Base-by-base conservation (phyloP, 2,888 invertebrate species). In the Sesamia inferens region DNA sequence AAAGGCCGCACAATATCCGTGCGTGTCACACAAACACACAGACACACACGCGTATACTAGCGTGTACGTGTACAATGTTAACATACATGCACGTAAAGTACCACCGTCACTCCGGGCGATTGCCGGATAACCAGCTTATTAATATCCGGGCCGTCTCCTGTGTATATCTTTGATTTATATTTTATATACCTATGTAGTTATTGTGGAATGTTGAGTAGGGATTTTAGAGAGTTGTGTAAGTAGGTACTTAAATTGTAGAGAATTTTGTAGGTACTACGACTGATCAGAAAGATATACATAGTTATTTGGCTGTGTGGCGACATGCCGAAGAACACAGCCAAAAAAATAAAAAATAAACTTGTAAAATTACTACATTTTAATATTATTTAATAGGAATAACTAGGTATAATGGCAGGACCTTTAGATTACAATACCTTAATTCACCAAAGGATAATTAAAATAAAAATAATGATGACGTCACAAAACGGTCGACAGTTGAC, bases 121-220 rank as follows among this genome's bases (percentile, higher is more conserved):
- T 89, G 87, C 90, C 92, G 92, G 92, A 91, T 94, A 91, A 92
- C 90, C 89, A 87, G 88, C 89, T 88, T 92, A 90, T 90, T 90
- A 94, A 94, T 94, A 94, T 94, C 94, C 94, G 94, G 71, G 81
- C 69, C 76, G 81, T 86, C 85, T 81, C 73, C 81, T 79, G 75
- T 81, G 79, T 84, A 72, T 79, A 78, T 62, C 85, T 87, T 84
- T 87, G 88, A 89, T 88, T 85, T 83, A 84, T 85, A 76, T 79
- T 80, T 76, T 70, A 76, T 80, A 78, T 82, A 39, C 39, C 62
- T 14, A 59, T 69, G 24, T 77, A 59, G 71, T 54, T 63, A 24
- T 44, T 63, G 44, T 57, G 24, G 14, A 70, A 57, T 31, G 57
- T 57, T 51, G 39, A 0, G 47, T 55, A 16, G 58, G 14, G 13